A percentile compares a stretch with the other conserved stretches of the same genome.
These are phyloP conservation scores for Tiaroga cobitis DNA, from an alignment of 2,797 vertebrate species.

Conservation along the genomic window DNA sequence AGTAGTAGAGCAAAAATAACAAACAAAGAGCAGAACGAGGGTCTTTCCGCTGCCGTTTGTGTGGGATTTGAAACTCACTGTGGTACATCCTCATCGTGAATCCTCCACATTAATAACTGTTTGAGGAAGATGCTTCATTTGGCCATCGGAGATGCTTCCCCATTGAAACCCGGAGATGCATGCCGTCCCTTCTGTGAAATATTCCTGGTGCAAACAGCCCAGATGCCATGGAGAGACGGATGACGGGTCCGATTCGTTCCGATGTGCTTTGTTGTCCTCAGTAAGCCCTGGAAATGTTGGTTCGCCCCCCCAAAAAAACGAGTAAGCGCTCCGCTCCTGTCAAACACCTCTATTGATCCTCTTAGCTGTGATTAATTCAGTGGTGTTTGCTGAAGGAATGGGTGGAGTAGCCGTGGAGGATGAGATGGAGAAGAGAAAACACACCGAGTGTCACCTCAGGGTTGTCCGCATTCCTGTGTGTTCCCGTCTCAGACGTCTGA, in stretches of 20 bases:
- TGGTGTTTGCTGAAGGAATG: conserved; percentile 45
- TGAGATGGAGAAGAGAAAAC: conserved; percentile 21
- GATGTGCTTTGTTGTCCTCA: neutral
- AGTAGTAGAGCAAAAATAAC: conserved; percentile 54
- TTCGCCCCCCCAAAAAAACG: neutral
- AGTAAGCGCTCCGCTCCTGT: conserved; percentile 18
- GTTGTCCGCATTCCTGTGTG: conserved; percentile 26
- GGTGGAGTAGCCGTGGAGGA: conserved; percentile 45
- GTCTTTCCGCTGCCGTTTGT: conserved; percentile 63
- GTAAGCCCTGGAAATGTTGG: conserved; percentile 14
- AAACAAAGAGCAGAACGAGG: conserved; percentile 39
- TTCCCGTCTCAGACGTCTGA: neutral
- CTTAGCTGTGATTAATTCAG: conserved; percentile 55
- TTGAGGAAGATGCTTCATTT: conserved; percentile 36
- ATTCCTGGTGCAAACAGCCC: conserved; percentile 24
- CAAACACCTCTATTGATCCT: conserved; percentile 54
- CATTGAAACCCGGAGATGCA: conserved; percentile 18
- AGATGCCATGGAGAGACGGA: conserved; percentile 45
- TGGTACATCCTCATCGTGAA: conserved; percentile 50
- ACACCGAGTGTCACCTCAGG: conserved; percentile 74
- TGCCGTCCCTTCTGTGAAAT: neutral
- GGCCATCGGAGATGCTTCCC: conserved; percentile 1
- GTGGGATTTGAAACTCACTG: conserved; percentile 51
- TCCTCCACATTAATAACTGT: conserved; percentile 25
- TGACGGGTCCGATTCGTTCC: conserved; percentile 16